A percentile compares a stretch with the other conserved stretches of the same genome.
phyloP scores from a whole-genome alignment of 2,113 vertebrate genomes.

The Tupaia tana region DNA sequence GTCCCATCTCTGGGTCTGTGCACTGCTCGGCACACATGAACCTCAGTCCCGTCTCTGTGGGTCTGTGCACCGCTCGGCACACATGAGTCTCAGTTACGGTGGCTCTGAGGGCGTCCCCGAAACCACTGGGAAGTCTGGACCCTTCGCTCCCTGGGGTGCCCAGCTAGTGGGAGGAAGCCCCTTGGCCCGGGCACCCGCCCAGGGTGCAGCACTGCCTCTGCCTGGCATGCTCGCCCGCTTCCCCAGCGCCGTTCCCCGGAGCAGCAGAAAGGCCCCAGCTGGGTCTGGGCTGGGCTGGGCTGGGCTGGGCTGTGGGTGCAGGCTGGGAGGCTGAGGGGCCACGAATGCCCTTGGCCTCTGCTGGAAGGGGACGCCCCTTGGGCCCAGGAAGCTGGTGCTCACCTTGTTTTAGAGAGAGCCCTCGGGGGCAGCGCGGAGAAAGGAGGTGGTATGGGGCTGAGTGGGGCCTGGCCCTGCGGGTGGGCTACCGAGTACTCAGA shows the following conservation, averaged over 20 bases:
- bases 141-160: neutral
- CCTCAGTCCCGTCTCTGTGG: too few species aligned
- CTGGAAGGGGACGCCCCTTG: neutral
- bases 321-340: neutral
- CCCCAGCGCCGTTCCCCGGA: neutral
- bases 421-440: neutral
- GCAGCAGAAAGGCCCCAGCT: neutral
- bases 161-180: neutral
- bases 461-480: neutral
- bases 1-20: too few species aligned
- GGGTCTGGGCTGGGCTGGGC: neutral
- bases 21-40: too few species aligned
- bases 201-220: neutral
- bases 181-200: neutral
- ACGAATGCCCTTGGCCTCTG: neutral
- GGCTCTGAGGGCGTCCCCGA: neutral
- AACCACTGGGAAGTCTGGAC: neutral
- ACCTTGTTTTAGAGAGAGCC: neutral
- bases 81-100: neutral
- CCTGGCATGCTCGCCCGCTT: neutral
- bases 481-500: neutral
- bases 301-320: neutral
- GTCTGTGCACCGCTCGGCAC: neutral
- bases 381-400: neutral
- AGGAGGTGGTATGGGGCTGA: neutral